Conservation (phyloP, 2,888 invertebrate genomes). For the Drosophila longiperda region DNA sequence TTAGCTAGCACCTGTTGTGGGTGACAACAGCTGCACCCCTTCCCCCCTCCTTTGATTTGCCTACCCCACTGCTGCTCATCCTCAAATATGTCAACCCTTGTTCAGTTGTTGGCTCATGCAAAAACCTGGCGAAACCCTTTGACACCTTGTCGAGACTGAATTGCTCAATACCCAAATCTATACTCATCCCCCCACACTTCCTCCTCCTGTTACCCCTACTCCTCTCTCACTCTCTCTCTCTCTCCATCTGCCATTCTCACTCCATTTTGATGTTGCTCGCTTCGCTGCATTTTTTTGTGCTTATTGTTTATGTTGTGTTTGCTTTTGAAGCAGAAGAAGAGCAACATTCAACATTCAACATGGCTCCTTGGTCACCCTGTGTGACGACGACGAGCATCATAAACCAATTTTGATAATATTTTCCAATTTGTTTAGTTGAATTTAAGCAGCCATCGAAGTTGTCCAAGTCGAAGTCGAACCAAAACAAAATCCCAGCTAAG, state of each 20-base stretch:
- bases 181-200: background rate
- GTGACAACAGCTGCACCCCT: background rate
- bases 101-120: constrained; percentile 33
- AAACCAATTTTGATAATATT: constrained; percentile 78
- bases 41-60: background rate
- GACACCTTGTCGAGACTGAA: constrained; percentile 51
- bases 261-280: constrained; percentile 16
- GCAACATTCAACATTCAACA: constrained; percentile 18
- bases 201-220: background rate
- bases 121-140: constrained; percentile 44
- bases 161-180: constrained; percentile 18
- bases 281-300: constrained; percentile 49
- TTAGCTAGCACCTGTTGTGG: constrained; percentile 53
- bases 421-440: constrained; percentile 77
- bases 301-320: constrained; percentile 21
- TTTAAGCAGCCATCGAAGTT: constrained; percentile 57
- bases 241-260: background rate
- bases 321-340: constrained; percentile 23
- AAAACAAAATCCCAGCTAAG: constrained; percentile 57
- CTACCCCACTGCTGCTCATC: background rate
- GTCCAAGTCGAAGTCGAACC: background rate
- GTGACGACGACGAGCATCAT: constrained; percentile 60
- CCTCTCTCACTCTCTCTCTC: background rate
- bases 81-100: constrained; percentile 19
- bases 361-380: constrained; percentile 30